A percentile compares a stretch with the other conserved stretches of the same genome.
phyloP scores from a whole-genome alignment of 2,888 invertebrate genomes.

The Sturmia bella region DNA sequence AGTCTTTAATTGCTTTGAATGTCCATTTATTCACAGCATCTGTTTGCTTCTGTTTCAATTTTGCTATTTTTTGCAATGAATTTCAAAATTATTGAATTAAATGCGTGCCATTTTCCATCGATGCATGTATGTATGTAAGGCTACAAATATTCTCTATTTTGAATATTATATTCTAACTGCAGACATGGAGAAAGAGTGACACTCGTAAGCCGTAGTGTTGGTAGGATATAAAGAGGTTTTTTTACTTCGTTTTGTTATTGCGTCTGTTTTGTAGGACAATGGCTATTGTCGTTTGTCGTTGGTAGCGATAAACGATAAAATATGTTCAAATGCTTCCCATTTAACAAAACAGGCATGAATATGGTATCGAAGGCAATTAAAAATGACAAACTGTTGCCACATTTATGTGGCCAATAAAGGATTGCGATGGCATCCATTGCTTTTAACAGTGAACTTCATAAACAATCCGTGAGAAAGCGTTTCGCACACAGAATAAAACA shows the following conservation, averaged over 20 bases:
- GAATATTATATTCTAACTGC: conserved; percentile 32
- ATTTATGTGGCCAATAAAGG: conserved; percentile 50
- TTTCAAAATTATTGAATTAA: conserved; percentile 65
- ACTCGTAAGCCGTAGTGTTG: conserved; percentile 32
- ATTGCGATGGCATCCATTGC: background rate
- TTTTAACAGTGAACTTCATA: background rate
- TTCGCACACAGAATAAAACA: background rate
- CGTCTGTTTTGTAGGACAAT: conserved; percentile 46
- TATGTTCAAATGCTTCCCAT: conserved; percentile 67
- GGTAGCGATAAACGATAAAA: conserved; percentile 68
- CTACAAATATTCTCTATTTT: conserved; percentile 33
- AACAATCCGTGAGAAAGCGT: background rate
- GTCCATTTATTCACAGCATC: conserved; percentile 32
- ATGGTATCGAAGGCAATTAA: conserved; percentile 68
- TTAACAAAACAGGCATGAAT: conserved; percentile 63
- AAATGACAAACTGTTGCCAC: conserved; percentile 72
- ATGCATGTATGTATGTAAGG: too few species aligned
- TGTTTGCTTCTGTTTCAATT: conserved; percentile 21
- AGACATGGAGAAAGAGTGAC: conserved; percentile 14
- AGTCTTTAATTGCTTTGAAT: conserved; percentile 58
- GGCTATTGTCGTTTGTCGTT: conserved; percentile 57
- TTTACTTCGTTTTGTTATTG: conserved; percentile 26
- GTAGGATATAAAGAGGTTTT: conserved; percentile 26
- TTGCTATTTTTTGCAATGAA: conserved; percentile 24
- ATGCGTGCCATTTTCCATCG: conserved; percentile 61